A percentile compares a stretch with the other conserved stretches of the same genome.
phyloP scores from a whole-genome alignment of 2,888 invertebrate genomes.

The Nebria brevicollis region DNA sequence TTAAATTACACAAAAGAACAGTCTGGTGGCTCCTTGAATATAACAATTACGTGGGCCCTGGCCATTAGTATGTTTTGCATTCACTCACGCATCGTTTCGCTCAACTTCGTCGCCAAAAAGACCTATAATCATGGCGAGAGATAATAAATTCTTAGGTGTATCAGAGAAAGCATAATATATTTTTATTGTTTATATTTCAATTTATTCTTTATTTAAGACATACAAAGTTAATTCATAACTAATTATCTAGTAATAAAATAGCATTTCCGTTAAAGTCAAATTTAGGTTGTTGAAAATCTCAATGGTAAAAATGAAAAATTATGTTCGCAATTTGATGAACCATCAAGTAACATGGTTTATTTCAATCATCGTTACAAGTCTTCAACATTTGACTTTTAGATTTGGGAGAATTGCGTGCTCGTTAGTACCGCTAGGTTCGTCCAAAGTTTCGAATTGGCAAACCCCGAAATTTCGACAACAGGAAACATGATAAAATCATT shows the following conservation, averaged over 20 bases:
- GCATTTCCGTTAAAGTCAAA: no score
- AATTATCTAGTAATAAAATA: no score
- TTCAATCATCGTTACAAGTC: slow-evolving; percentile 3
- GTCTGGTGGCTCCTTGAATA: slow-evolving; percentile 38
- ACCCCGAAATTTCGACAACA: slow-evolving; percentile 35
- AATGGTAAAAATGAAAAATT: neutral
- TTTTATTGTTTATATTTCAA: neutral
- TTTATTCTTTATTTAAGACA: no score
- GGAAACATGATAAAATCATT: slow-evolving; percentile 38
- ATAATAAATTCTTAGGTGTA: slow-evolving; percentile 15
- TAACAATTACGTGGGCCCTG: slow-evolving; percentile 34
- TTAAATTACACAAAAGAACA: neutral
- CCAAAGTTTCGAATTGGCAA: slow-evolving; percentile 30
- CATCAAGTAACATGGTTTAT: neutral
- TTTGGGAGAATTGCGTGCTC: slow-evolving; percentile 22
- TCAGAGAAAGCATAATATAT: neutral
- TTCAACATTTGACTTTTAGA: slow-evolving; percentile 9
- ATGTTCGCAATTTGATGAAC: neutral
- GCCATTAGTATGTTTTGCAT: slow-evolving; percentile 38
- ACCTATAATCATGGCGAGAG: slow-evolving; percentile 4
- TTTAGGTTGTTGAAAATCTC: neutral
- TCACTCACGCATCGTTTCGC: slow-evolving; percentile 24
- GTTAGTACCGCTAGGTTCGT: slow-evolving; percentile 23
- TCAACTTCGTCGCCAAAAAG: slow-evolving; percentile 6
- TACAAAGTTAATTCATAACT: no score